A percentile compares a stretch with the other conserved stretches of the same genome.
These are phyloP conservation scores for Sminthopsis crassicaudata DNA, from an alignment of 2,113 vertebrate genomes.

Conservation along the genomic window DNA sequence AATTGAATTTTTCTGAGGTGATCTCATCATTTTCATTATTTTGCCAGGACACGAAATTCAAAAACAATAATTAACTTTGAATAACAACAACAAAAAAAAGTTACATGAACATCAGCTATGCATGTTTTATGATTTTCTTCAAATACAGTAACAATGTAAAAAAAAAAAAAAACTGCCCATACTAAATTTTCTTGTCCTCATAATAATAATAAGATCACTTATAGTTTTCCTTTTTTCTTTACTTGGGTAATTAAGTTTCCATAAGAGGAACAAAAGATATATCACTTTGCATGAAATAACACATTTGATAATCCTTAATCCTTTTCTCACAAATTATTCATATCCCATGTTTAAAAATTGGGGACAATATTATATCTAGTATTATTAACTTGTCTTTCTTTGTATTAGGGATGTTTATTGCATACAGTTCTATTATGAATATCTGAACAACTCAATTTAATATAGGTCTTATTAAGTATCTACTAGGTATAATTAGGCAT, in stretches of 20 bases:
- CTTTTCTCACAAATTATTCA: not conserved
- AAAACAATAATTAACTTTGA: not conserved
- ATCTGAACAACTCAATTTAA: not conserved
- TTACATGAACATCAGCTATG: not conserved
- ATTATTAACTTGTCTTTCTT: not conserved
- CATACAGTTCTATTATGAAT: not conserved
- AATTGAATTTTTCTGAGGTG: constrained; percentile 10
- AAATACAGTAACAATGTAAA: not conserved
- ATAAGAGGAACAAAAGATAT: not conserved
- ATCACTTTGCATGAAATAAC: not conserved
- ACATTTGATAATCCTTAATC: too few species aligned
- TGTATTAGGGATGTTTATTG: not conserved
- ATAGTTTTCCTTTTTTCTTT: not conserved
- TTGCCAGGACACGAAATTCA: not conserved
- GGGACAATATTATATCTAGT: not conserved
- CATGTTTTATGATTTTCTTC: not conserved
- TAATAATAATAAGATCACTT: not conserved
- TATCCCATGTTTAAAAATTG: not conserved
- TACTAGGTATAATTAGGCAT: not conserved
- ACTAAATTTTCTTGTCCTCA: not conserved
- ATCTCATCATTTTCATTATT: constrained; percentile 1
- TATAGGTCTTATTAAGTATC: not conserved
- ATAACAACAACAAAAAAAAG: not conserved
- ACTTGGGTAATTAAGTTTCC: not conserved
- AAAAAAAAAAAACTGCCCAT: not conserved